A percentile compares a stretch with the other conserved stretches of the same genome.
Evolutionary conservation across 2,113 vertebrate genomes (phyloP).

Genomic region (Plecotus auritus): DNA sequence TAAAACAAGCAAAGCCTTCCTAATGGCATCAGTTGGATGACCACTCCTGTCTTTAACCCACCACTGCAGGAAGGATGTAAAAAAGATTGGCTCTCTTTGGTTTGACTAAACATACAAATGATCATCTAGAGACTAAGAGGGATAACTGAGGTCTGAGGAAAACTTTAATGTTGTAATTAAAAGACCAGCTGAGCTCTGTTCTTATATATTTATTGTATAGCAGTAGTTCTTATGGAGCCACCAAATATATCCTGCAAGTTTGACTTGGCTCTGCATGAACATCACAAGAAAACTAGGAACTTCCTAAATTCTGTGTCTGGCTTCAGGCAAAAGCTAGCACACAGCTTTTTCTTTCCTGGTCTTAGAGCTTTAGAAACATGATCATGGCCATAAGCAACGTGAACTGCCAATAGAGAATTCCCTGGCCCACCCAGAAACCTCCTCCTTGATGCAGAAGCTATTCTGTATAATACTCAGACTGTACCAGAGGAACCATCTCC

Average conservation of each 20-base stretch:
- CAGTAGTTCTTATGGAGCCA: not conserved
- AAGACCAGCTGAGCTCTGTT: not conserved
- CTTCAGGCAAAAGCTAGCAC: constrained; percentile 8
- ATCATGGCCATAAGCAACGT: not conserved
- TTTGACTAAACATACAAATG: constrained; percentile 2
- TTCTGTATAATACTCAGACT: not conserved
- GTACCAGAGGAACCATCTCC: not conserved
- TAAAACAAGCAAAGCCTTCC: not conserved
- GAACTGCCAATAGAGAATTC: not conserved
- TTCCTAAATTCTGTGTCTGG: not conserved
- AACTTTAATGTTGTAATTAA: constrained; percentile 10
- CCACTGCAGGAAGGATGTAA: not conserved
- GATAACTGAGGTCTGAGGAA: not conserved
- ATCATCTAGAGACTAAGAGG: not conserved
- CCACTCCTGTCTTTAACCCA: not conserved
- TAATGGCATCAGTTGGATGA: not conserved
- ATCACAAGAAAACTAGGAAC: not conserved
- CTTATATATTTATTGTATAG: constrained; percentile 2
- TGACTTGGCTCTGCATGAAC: not conserved
- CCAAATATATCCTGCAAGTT: not conserved
- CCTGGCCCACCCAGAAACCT: not conserved
- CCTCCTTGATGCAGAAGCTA: not conserved
- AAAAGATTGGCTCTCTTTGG: not conserved
- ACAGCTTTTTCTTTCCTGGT: not conserved
- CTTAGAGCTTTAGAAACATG: not conserved